phyloP scores from a whole-genome alignment of 1,140 invertebrate genomes.

The Sesamia nonagrioides region DNA sequence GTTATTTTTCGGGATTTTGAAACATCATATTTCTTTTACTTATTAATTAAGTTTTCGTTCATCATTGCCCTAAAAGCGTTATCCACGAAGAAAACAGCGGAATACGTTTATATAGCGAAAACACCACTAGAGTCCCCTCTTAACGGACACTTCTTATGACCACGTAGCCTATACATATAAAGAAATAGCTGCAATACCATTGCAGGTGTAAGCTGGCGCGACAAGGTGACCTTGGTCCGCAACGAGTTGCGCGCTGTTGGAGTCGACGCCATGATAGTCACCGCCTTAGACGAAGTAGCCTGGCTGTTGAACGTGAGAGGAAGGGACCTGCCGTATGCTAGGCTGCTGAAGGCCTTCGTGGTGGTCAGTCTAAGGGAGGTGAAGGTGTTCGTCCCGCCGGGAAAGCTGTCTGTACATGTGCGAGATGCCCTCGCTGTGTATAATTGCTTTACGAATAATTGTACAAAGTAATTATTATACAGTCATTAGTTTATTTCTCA shows the following conservation, averaged over 20 bases:
- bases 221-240: conserved; percentile 91
- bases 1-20: too few species aligned
- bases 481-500: background rate
- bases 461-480: conserved; percentile 88
- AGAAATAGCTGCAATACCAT: background rate
- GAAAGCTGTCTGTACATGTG: conserved; percentile 88
- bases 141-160: too few species aligned
- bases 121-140: too few species aligned
- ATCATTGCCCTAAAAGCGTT: too few species aligned
- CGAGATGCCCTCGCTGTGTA: conserved; percentile 88
- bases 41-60: too few species aligned
- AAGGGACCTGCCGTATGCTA: conserved; percentile 95
- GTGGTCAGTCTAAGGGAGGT: conserved; percentile 90
- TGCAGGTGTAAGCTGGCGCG: conserved; percentile 90
- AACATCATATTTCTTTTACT: too few species aligned
- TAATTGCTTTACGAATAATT: conserved; percentile 89
- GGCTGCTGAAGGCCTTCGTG: conserved; percentile 93
- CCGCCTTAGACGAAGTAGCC: conserved; percentile 96
- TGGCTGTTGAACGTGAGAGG: conserved; percentile 99
- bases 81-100: too few species aligned
- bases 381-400: conserved; percentile 89
- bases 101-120: too few species aligned
- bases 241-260: conserved; percentile 89
- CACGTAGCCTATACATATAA: too few species aligned
- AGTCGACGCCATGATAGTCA: conserved; percentile 94